Percentiles rank a stretch among this genome's conserved stretches.
These are phyloP conservation scores for Apodemia duryi DNA, from an alignment of 2,888 invertebrate genomes.

Conservation along the genomic window DNA sequence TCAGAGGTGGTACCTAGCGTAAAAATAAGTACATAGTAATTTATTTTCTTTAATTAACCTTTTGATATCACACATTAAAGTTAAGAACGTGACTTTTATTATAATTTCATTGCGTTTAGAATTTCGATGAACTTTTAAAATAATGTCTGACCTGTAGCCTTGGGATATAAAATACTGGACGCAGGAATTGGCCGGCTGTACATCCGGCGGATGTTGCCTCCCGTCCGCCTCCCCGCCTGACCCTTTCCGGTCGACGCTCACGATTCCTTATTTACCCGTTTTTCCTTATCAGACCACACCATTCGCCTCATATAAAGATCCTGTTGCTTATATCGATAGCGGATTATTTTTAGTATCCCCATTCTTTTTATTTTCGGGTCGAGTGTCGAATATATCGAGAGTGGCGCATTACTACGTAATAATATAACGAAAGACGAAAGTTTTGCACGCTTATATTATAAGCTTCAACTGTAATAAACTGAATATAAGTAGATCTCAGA, in stretches of 20 bases:
- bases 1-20: no score
- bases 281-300: conserved; percentile 72
- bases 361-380: neutral
- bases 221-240: conserved; percentile 29
- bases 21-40: no score
- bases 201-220: conserved; percentile 50
- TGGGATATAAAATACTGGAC: conserved; percentile 42
- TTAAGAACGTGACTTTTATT: no score
- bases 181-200: conserved; percentile 45
- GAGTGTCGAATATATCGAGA: no score
- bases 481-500: no score
- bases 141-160: conserved; percentile 34
- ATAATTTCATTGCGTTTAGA: neutral
- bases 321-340: conserved; percentile 40
- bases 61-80: no score
- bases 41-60: no score
- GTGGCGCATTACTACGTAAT: no score
- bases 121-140: conserved; percentile 27
- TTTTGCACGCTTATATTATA: no score
- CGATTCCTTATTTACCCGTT: conserved; percentile 72
- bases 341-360: neutral
- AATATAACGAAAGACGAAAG: no score
- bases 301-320: conserved; percentile 61
- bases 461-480: no score
- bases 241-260: conserved; percentile 50